Evolutionary conservation across 2,113 vertebrate species (phyloP).

Genomic region (Parus major): DNA sequence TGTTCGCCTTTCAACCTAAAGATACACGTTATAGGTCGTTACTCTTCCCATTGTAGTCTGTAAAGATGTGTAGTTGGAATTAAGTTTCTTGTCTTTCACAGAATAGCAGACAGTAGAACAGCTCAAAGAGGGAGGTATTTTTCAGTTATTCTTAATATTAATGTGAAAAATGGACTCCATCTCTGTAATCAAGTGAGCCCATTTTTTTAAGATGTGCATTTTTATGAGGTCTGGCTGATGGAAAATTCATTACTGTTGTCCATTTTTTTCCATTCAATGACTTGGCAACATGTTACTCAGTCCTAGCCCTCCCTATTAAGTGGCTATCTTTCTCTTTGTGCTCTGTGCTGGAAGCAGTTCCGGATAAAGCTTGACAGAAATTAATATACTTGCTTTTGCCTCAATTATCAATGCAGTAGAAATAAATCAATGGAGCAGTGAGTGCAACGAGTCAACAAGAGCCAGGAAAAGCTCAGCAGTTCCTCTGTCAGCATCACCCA

Average conservation of each 20-base stretch:
- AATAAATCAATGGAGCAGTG: background rate
- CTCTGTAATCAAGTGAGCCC: background rate
- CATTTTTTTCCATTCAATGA: background rate
- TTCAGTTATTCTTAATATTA: background rate
- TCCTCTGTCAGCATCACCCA: background rate
- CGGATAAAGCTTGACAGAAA: background rate
- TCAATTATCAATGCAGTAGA: background rate
- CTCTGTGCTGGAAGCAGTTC: background rate
- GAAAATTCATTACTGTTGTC: background rate
- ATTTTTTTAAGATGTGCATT: background rate
- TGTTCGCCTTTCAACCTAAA: background rate
- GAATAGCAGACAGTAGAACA: background rate
- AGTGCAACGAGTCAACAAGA: background rate
- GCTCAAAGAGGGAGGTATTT: background rate
- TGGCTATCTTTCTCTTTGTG: accelerated
- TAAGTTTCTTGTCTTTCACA: background rate
- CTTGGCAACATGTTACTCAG: accelerated
- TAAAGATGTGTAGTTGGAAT: background rate
- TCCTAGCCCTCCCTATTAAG: background rate
- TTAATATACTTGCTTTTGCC: background rate
- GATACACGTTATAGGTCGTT: background rate
- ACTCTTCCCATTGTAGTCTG: background rate
- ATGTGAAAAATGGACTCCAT: background rate
- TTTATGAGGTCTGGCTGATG: background rate
- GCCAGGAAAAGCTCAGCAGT: background rate